These are phyloP conservation scores for Oriolus oriolus DNA, from an alignment of 2,113 vertebrate species.

Conservation along the genomic window DNA sequence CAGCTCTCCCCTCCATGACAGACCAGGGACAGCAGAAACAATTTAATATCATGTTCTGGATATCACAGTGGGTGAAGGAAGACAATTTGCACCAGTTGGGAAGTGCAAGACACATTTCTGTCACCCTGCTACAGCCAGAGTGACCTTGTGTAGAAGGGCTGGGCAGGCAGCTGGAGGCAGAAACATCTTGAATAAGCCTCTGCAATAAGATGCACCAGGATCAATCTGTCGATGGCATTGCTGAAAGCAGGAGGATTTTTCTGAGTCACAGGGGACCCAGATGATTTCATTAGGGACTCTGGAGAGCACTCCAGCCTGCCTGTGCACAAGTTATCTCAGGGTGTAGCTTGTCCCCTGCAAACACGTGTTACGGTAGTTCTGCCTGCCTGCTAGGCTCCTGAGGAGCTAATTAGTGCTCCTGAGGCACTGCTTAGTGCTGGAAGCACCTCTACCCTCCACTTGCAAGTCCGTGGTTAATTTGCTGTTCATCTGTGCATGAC, in stretches of 20 bases:
- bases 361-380: not conserved
- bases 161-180: not conserved
- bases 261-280: not conserved
- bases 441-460: not conserved
- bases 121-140: not conserved
- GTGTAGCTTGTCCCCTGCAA: not conserved
- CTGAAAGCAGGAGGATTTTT: conserved; percentile 3
- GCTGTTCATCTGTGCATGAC: not conserved
- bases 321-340: not conserved
- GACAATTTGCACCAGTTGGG: not conserved
- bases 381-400: not conserved
- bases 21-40: not conserved
- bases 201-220: not conserved
- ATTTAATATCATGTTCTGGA: not conserved
- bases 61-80: not conserved
- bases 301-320: not conserved
- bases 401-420: not conserved
- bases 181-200: not conserved
- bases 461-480: not conserved
- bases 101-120: not conserved
- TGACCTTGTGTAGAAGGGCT: not conserved
- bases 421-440: not conserved
- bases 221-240: not conserved
- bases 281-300: not conserved
- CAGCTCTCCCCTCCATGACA: not conserved